Base-by-base conservation (phyloP, 2,888 invertebrate species). In the Parnassius glacialis region DNA sequence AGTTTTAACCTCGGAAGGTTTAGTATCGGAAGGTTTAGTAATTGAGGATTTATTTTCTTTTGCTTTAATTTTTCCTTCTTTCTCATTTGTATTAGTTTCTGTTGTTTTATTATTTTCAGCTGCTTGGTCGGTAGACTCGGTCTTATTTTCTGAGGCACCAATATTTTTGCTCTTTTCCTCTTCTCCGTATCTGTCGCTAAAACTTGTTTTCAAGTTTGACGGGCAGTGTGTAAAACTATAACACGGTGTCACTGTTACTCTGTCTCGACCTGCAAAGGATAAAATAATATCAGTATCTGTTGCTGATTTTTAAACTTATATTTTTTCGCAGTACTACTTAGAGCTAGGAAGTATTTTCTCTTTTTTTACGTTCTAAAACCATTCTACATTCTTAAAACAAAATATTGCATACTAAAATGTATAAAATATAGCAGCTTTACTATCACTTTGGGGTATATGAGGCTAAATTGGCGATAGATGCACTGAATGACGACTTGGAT, bases 161-260 rank as follows among this genome's bases (percentile, higher is more conserved):
- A 60, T 63, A 25, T 58, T 53, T 52, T 55, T 52, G 9, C 34
- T 16, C 10, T 54, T 60, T 20, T 50, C 67, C 65, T 13, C 13
- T n/a, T 43, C 10, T 10, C 67, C 61, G 45, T 60, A 57, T n/a
- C 52, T 64, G 16, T 69, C 68, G 47, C 70, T 66, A 41, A 74
- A 87, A 10, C 70, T 71, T 0, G 81, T 79, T 61, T 72, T 76
- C 1, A 87, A 70, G 52, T 79, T 79, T 0, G 71, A 60, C 0
- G 89, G 89, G 20, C 84, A 82, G 45, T 76, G 72, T 1, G 72
- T 71, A 63, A 84, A 88, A 64, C 75, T 80, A 69, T 87, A 87
- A 62, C 74, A 75, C 1, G 87, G 83, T 1, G 69, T 76, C 0
- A 84, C 74, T 1, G 65, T 75, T 2, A 85, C 76, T 57, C 70